Evolutionary conservation across 2,797 vertebrate species (phyloP), one percentile per base, ranked within the genome.

Genomic region (Cottoperca gobio): DNA sequence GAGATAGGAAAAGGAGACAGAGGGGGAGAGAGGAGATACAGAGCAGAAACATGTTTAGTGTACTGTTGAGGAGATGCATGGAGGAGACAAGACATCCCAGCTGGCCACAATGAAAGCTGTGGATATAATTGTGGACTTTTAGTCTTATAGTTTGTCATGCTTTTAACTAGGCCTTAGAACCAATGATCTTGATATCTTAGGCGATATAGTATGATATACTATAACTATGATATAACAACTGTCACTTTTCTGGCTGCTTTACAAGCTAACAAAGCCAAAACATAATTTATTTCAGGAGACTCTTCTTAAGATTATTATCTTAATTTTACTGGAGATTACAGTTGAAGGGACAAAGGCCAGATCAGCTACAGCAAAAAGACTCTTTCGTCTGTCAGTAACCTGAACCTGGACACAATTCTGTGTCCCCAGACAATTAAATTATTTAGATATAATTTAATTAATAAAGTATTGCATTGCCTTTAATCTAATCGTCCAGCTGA

Each of bases 11-110:
- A 6, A 21, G 13, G 23, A 37, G 21, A 26, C 17, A 8, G 24
- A 66, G 8, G 3, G 10, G 12, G 33, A 35, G 43, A 42, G 26
- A 59, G 19, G 2, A 46, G 37, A 35, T 13, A 21, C 2, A 40
- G 26, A 50, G 24, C 0, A 37, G 26, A 23, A 0, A 57, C 7
- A 21, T 33, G 39, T 53, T 40, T 19, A 64, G 12, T 33, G 33
- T 8, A 4, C 5, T 23, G 45, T 10, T 5, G 50, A 71, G 48
- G 58, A 49, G 53, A 10, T 14, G 40, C 40, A 12, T 46, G 54
- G 70, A 68, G 28, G 48, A 63, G 63, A 81, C 73, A 50, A 5
- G 31, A 64, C 10, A 66, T 82, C 78, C 1, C 81, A 84, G 73
- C 79, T 75, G 79, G 79, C 43, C 76, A 83, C 24, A 42, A 50